Conservation (phyloP, 2,113 vertebrate genomes). For the Odontesthes bonariensis region DNA sequence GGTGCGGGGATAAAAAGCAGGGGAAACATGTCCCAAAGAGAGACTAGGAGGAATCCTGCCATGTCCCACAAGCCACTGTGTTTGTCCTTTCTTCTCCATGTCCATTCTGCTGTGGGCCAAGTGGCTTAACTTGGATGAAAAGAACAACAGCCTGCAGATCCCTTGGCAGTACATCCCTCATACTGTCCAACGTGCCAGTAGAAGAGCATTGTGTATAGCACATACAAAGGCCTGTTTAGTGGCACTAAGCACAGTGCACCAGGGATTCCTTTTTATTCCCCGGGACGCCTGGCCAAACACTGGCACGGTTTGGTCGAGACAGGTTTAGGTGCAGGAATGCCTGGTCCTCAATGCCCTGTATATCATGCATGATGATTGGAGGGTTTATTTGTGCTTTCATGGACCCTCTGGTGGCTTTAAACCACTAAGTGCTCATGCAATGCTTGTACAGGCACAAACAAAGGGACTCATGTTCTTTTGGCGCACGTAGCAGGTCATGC, state of each 20-base stretch:
- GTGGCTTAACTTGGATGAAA: slow-evolving; percentile 86
- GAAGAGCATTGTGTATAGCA: slow-evolving; percentile 73
- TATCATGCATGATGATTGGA: slow-evolving; percentile 5
- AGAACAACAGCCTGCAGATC: slow-evolving; percentile 81
- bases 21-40: slow-evolving; percentile 75
- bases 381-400: neutral
- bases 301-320: slow-evolving; percentile 43
- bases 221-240: slow-evolving; percentile 81
- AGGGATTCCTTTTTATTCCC: slow-evolving; percentile 63
- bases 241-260: slow-evolving; percentile 69
- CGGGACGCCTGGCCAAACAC: slow-evolving; percentile 44
- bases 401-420: neutral
- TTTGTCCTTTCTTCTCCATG: slow-evolving; percentile 75
- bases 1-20: slow-evolving; percentile 79
- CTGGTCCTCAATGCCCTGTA: slow-evolving; percentile 35
- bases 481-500: too few relatives aligned
- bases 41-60: slow-evolving; percentile 74
- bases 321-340: slow-evolving; percentile 60
- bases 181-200: slow-evolving; percentile 75
- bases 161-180: slow-evolving; percentile 77
- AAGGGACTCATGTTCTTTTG: neutral
- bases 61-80: slow-evolving; percentile 76
- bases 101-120: slow-evolving; percentile 80
- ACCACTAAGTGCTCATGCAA: slow-evolving; percentile 3
- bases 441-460: too few relatives aligned